A percentile compares a stretch with the other conserved stretches of the same genome.
These are phyloP conservation scores for Athalia circularis DNA, from an alignment of 2,888 invertebrate species.

Conservation along the genomic window DNA sequence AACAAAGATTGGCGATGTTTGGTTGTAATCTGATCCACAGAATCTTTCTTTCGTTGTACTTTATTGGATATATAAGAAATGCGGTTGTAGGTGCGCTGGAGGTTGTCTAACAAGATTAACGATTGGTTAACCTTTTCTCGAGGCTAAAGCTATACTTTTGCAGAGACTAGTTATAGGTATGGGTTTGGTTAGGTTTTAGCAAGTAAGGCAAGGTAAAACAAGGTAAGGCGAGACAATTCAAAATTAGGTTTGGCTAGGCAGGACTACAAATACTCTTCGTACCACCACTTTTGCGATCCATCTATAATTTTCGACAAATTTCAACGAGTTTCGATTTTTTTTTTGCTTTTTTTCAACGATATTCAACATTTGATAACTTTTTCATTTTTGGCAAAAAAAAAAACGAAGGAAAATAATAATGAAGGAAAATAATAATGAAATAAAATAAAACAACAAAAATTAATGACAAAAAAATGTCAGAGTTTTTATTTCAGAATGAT, in stretches of 20 bases:
- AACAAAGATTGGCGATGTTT: neutral
- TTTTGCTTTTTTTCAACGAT: too few species aligned
- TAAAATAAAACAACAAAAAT: too few species aligned
- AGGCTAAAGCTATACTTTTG: slow-evolving; percentile 27
- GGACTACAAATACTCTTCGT: slow-evolving; percentile 19
- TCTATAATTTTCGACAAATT: too few species aligned
- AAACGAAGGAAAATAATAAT: too few species aligned
- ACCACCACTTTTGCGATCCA: neutral
- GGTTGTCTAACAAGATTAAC: slow-evolving; percentile 45
- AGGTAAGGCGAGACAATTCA: neutral
- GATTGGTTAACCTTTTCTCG: slow-evolving; percentile 44
- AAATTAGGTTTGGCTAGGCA: neutral
- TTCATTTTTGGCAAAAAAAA: too few species aligned
- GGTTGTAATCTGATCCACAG: slow-evolving; percentile 16
- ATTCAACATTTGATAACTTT: too few species aligned
- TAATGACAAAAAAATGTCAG: too few species aligned
- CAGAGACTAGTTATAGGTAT: neutral
- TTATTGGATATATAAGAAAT: slow-evolving; percentile 36
- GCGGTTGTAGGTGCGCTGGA: slow-evolving; percentile 38
- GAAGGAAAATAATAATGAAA: too few species aligned
- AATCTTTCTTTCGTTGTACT: slow-evolving; percentile 16
- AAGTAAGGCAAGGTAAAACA: slow-evolving; percentile 3
- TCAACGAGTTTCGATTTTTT: too few species aligned
- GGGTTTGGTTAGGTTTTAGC: slow-evolving; percentile 16
- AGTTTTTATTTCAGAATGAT: too few species aligned